Percentiles rank a stretch among this genome's conserved stretches.
Conservation (phyloP, 92 coral and sea anemone genomes). For the Ricordea florida region DNA sequence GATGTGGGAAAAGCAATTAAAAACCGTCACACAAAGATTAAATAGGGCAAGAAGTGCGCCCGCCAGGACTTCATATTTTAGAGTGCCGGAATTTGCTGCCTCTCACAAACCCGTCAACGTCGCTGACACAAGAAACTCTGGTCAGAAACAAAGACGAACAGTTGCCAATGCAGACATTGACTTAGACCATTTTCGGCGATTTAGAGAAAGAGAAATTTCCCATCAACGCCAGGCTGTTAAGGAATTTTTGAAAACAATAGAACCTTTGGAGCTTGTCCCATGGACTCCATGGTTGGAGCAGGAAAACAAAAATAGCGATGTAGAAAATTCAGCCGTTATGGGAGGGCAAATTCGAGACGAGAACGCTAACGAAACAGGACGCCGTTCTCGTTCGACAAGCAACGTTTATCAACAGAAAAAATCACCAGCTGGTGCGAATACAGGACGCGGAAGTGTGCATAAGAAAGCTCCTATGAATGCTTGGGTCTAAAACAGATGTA, state of each 20-base stretch:
- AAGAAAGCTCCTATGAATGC: no score
- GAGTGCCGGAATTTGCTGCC: constrained; percentile 70
- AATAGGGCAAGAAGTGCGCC: constrained; percentile 96
- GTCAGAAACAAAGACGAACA: constrained; percentile 1
- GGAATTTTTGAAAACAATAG: constrained; percentile 62
- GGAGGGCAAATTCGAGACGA: background rate
- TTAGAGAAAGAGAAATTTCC: constrained; percentile 63
- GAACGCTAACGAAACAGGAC: background rate
- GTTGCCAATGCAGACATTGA: constrained; percentile 41
- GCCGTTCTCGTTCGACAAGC: background rate
- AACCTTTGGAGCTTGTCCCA: constrained; percentile 71
- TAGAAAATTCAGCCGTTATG: background rate
- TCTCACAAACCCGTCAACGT: background rate
- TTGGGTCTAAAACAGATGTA: no score
- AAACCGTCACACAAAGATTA: constrained; percentile 74
- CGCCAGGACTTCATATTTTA: constrained; percentile 56
- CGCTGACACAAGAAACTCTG: constrained; percentile 4
- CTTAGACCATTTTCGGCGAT: constrained; percentile 53
- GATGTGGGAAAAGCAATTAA: constrained; percentile 83
- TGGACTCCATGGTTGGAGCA: constrained; percentile 63
- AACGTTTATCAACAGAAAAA: no score
- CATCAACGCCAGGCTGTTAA: constrained; percentile 68
- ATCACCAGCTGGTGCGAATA: no score
- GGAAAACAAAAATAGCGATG: constrained; percentile 3
- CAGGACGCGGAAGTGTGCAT: no score